Evolutionary conservation across 2,888 invertebrate genomes (phyloP), one percentile per base, ranked within the genome.

Genomic region (Torymus auratus): DNA sequence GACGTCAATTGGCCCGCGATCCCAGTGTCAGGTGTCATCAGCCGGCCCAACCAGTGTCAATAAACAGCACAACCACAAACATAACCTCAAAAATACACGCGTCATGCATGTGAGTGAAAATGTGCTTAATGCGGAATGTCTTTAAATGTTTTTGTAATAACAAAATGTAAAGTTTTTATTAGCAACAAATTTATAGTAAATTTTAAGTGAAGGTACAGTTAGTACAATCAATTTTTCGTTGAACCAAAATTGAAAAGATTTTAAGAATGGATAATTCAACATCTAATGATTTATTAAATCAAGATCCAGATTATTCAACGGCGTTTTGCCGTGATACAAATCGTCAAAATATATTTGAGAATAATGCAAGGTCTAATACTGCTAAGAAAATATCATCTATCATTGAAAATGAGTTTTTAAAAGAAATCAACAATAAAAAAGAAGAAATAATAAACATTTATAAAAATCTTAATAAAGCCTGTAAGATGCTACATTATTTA

Each of bases 381-480:
- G 87, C 88, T 2, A 86, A 84, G n/a, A 93, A 92, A 89, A 93
- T 95, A 81, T 92, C 92, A 83, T 91, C 92, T 41, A 94, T 96
- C 72, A 93, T 97, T 52, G 92, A 93, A 84, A 92, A 92, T 79
- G 95, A 96, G 90, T 96, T 97, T 91, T 92, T 93, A 64, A 92
- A 92, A 68, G 96, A 97, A 89, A 91, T 96, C 13, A 91, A 92
- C 68, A 88, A 91, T 1, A 94, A 96, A 86, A 94, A 96, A 88
- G 93, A 94, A 76, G 96, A 96, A 91, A 91, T 96, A 14, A 92
- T 94, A 82, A 91, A 94, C 71, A 94, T 96, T 80, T 94, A 96
- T 87, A 93, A 94, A 82, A 93, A 94, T 90, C 92, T 94, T 85
- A 92, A 92, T 56, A 91, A 92, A 85, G 92, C 93, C 0, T 91